Base-by-base conservation (phyloP, 2,113 vertebrate genomes). In the Notarius quadriscutis region DNA sequence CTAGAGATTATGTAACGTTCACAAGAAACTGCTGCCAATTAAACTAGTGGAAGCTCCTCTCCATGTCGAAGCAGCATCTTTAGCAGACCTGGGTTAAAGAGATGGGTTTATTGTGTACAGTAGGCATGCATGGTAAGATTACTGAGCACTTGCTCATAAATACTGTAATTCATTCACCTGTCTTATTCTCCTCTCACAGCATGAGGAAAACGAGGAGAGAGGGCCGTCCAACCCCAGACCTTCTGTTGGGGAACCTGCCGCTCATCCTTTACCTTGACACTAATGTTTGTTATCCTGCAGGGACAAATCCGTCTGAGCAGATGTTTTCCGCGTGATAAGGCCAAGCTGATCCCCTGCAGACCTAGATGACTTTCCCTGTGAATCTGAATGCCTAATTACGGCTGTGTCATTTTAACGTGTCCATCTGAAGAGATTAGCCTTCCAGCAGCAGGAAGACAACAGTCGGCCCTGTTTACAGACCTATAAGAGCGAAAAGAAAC, bases 321-420 rank as follows among this genome's bases (percentile, higher is more conserved):
- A 90, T 90, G 89, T 90, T 90, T 89, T 67, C 18, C 57, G 57
- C 51, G 34, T 69, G 89, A 90, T 90, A 85, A 90, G 83, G 57
- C 78, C 81, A 6, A 55, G 78, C 74, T 81, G 60, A 83, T 84
- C 77, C 86, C 83, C 88, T 48, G 81, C 84, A 90, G 88, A 87
- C 79, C 57, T 71, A 14, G 55, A 67, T 57, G 85, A 86, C 86
- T 88, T 87, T 89, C 65, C 80, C 75, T 22, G 74, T 84, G 55
- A 65, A 84, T 89, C 60, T 86, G 75, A 80, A 87, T 55, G 88
- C 11, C 86, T 90, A 89, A 89, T 89, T 90, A 86, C 87, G 20
- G 78, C 69, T 51, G 63, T 89, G 87, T 90, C 86, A 84, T 87
- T 80, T 85, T 85, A 78, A 78, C 34, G 27, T 87, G 81, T 88